Base-by-base conservation (phyloP, 2,888 invertebrate species). In the Agriopis aurantiaria region DNA sequence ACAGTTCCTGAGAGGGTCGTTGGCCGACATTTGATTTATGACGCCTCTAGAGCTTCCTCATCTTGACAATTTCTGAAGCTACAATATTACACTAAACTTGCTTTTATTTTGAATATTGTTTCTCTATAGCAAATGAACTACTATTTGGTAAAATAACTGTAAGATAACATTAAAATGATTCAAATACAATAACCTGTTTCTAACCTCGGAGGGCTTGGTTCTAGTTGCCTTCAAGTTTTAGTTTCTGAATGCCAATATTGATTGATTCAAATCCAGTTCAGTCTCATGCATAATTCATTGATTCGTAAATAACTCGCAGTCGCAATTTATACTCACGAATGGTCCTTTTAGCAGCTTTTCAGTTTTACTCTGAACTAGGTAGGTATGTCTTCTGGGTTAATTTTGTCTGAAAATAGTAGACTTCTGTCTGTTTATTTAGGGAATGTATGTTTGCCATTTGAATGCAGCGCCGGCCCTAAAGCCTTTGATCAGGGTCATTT, bases 1-100 rank as follows among this genome's bases (percentile, higher is more conserved):
- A 73, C 75, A 77, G 75, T 80, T 80, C 69, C 74, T 78, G 76
- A 77, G 72, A 76, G 71, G 81, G 83, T 81, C 79, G 78, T 63
- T 73, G 74, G 75, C 78, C 78, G 78, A 75, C 75, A 77, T 77
- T 75, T 82, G 81, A 80, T 80, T 81, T 81, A 78, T 75, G 72
- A 61, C 59, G 66, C 73, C 57, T 74, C 69, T 59, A 65, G 60
- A 61, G 60, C 67, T 69, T 67, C 64, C 59, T 63, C 45, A 55
- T 56, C 57, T 69, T 52, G 59, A 61, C 75, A 67, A 67, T 67
- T 67, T 58, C 57, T 63, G 66, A 67, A 67, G 66, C 66, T 71
- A 66, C 53, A 63, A 66, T 67, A 66, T 58, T 67, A 71, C 70
- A 67, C 17, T 1, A 23, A 23, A 23, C 33, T 33, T 33, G 33